These are phyloP conservation scores for Sipha flava DNA, from an alignment of 1,140 invertebrate species.

Conservation along the genomic window DNA sequence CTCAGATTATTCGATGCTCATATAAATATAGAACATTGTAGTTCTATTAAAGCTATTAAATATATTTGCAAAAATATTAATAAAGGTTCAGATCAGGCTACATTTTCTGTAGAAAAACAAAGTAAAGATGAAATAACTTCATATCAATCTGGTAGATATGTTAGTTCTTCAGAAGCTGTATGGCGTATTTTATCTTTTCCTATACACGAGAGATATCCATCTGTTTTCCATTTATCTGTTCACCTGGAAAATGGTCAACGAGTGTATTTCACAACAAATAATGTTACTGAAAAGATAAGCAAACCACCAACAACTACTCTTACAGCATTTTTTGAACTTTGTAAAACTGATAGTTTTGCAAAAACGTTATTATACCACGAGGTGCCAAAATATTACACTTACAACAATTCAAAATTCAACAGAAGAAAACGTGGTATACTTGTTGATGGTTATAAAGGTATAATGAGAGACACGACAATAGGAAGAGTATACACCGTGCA, in stretches of 20 bases:
- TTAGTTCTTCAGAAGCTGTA: slow-evolving; percentile 44
- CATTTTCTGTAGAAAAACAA: too few relatives aligned
- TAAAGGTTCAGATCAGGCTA: too few relatives aligned
- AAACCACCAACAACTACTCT: slow-evolving; percentile 43
- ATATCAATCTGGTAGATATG: slow-evolving; percentile 45
- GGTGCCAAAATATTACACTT: slow-evolving; percentile 42
- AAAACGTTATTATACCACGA: slow-evolving; percentile 39
- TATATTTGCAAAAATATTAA: too few relatives aligned
- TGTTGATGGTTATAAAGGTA: slow-evolving; percentile 40
- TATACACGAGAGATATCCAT: slow-evolving; percentile 38
- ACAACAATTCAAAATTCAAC: slow-evolving; percentile 37
- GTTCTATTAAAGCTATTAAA: slow-evolving; percentile 36
- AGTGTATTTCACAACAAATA: slow-evolving; percentile 35
- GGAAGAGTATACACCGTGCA: slow-evolving; percentile 43
- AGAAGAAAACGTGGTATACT: slow-evolving; percentile 34
- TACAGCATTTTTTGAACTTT: slow-evolving; percentile 44
- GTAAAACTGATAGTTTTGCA: slow-evolving; percentile 40
- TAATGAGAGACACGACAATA: slow-evolving; percentile 34
- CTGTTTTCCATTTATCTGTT: slow-evolving; percentile 13
- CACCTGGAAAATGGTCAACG: not conserved
- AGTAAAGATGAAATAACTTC: slow-evolving; percentile 38
- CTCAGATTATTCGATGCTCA: too few relatives aligned
- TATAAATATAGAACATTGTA: slow-evolving; percentile 39
- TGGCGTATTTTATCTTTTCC: slow-evolving; percentile 42
- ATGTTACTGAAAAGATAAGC: slow-evolving; percentile 38